phyloP scores from a whole-genome alignment of 1,140 invertebrate genomes.

The Drosophila pandora region DNA sequence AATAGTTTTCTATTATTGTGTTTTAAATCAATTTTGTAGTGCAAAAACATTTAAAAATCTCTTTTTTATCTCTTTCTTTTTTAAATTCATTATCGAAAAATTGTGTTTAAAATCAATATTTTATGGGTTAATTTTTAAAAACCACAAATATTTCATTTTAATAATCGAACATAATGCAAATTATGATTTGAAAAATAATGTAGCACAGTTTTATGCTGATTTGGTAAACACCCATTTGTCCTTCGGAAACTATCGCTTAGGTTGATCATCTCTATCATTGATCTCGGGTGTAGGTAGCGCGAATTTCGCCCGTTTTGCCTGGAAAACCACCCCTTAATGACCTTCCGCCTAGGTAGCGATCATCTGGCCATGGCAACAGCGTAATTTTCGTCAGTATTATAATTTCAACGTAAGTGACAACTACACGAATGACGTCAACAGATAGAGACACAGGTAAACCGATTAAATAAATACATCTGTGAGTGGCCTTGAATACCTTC shows the following conservation, averaged over 20 bases:
- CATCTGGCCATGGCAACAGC: conserved; percentile 39
- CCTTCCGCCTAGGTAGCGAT: conserved; percentile 39
- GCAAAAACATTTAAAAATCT: too few species aligned
- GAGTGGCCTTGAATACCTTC: conserved; percentile 5
- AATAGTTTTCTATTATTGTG: too few species aligned
- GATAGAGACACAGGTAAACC: conserved; percentile 48
- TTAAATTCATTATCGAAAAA: too few species aligned
- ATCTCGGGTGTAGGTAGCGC: conserved; percentile 33
- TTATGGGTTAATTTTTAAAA: too few species aligned
- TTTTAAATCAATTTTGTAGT: too few species aligned
- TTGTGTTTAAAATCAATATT: too few species aligned
- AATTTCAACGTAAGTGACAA: conserved; percentile 40
- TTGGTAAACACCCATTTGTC: background rate
- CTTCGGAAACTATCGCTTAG: conserved; percentile 22
- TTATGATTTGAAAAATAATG: background rate
- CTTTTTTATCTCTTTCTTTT: too few species aligned
- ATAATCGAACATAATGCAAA: background rate
- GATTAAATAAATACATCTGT: conserved; percentile 1
- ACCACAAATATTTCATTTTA: too few species aligned
- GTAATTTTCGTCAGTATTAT: conserved; percentile 43
- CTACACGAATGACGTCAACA: conserved; percentile 49
- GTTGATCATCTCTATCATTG: conserved; percentile 40
- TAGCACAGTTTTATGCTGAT: conserved; percentile 2
- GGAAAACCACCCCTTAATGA: conserved; percentile 68
- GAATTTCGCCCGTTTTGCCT: conserved; percentile 37